These are phyloP conservation scores for Eutrigla gurnardus DNA, from an alignment of 2,797 vertebrate species.

Conservation along the genomic window DNA sequence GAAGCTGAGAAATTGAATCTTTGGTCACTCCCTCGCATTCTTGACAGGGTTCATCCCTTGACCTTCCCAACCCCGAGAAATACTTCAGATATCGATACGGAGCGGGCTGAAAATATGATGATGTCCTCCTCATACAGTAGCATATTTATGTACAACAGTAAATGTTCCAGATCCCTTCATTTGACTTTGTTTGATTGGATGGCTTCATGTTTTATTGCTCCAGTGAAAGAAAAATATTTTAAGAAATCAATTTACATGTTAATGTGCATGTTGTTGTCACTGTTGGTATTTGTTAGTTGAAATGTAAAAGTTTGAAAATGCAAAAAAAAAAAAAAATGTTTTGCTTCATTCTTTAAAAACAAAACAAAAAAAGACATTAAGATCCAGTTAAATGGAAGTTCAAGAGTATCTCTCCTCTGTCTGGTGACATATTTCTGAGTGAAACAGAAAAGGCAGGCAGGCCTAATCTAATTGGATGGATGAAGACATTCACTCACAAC, in stretches of 20 bases:
- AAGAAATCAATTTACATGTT: neutral
- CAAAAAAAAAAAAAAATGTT: neutral
- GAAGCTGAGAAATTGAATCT: conserved; percentile 65
- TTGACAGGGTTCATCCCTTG: conserved; percentile 50
- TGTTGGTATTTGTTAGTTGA: neutral
- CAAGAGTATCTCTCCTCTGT: no score
- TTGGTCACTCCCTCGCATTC: conserved; percentile 59
- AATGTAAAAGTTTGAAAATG: neutral
- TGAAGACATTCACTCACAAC: no score
- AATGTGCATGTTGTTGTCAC: neutral
- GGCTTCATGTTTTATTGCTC: neutral
- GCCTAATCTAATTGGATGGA: no score
- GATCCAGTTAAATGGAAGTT: no score
- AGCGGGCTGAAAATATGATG: neutral
- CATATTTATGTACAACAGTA: neutral
- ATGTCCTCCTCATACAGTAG: neutral
- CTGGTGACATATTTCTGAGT: no score
- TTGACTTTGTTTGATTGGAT: neutral
- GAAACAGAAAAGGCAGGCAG: no score
- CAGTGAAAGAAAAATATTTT: neutral
- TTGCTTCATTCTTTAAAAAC: neutral
- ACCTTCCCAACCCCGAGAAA: conserved; percentile 46
- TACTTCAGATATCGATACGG: conserved; percentile 23
- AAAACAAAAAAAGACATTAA: neutral
- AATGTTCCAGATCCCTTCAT: neutral